Base-by-base conservation (phyloP, 2,113 vertebrate genomes). In the Halcyon senegalensis region DNA sequence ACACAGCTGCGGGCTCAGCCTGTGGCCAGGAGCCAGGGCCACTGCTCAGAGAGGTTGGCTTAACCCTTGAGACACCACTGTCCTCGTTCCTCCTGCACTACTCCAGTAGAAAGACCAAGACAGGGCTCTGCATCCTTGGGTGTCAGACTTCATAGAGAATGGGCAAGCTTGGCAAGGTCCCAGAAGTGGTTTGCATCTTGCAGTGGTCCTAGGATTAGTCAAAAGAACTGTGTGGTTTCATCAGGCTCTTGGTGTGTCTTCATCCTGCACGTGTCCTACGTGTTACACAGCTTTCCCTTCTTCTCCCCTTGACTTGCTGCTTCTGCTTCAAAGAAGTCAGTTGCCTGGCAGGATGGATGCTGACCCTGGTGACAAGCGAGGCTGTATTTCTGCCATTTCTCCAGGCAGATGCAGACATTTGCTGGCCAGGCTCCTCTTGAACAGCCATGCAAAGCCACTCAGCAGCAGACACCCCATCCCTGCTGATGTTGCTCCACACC, bases 251-350 rank as follows among this genome's bases (percentile, higher is more conserved):
- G n/a, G 44, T 2, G 8, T 19, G 9, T 25, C 20, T 44, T 62
- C 73, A 11, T 24, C 17, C 31, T 62, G 23, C 21, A 2, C 0
- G 28, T 6, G 15, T 64, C 62, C 68, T 48, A 0, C 0, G 0
- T 4, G 16, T 10, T 55, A 28, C 14, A 33, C n/a, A 7, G 28
- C 68, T 92, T 67, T n/a, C 20, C 91, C 35, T 3, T 28, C 55
- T 68, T 18, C 53, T 84, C 23, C 11, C 46, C 17, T 59, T 16
- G 55, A 43, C 8, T 15, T 3, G 20, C 3, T 70, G 16, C 35
- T 20, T 46, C 55, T 44, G 3, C 59, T 77, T 37, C 56, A 8
- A 20, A 21, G 41, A 15, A 30, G 8, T 85, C 56, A 1, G 4
- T 53, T 14, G 28, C 53, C 35, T 31, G 53, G 28, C 58, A 19